Evolutionary conservation across 2,113 vertebrate genomes (phyloP), one percentile per base, ranked within the genome.

Genomic region (Alouatta palliata): DNA sequence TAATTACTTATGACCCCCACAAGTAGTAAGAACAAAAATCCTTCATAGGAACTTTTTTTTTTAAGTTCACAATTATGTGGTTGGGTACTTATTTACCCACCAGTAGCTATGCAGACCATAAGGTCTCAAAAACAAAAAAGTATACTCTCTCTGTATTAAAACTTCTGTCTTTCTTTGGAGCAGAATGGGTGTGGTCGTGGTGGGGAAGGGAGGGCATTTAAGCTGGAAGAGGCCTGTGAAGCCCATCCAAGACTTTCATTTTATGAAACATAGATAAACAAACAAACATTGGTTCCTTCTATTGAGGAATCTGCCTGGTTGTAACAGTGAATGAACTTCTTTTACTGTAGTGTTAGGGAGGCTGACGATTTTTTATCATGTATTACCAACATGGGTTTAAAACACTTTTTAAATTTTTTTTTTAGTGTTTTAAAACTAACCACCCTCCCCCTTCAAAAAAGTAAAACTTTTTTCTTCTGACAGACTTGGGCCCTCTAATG

Each of bases 1-100:
- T 79, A 87, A 97, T 92, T 95, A 95, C 83, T 93, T 94, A 85
- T 13, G 45, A 97, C 58, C 66, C 61, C 61, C 45, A 94, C 71
- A 66, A 81, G 83, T 35, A 94, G 83, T 89, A 23, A 92, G 13
- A 96, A 47, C 58, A 95, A 96, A 83, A 90, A 32, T 86, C 52
- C 80, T 88, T 86, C 45, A 93, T 54, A 49, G 96, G 30, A 70
- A 95, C 61, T 9, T 37, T 40, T 87, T 90, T 94, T 52, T 68
- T 75, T 66, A 40, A 90, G 82, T 89, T 94, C n/a, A 89, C 79
- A 88, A 64, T 95, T 56, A 83, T 52, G 83, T 87, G 73, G 64
- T 43, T 52, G 47, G 45, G 61, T 64, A 52, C n/a, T 32, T 82
- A 88, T 35, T 61, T 93, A 80, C 49, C 93, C 49, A 95, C 70